Evolutionary conservation across 1,140 invertebrate genomes (phyloP).

Genomic region (Grapholita molesta): DNA sequence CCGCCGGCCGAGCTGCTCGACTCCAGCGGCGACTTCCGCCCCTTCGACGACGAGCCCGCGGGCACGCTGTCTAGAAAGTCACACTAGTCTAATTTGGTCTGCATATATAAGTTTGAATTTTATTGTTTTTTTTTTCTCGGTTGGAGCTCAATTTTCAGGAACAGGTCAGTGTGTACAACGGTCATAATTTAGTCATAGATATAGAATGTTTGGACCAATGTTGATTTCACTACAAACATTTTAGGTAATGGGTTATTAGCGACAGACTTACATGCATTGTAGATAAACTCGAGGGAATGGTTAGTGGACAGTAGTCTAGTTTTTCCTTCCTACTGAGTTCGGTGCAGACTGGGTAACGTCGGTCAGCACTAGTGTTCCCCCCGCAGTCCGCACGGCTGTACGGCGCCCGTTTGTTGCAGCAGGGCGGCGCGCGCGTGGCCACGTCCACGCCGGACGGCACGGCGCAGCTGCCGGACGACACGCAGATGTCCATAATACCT

Average conservation of each 20-base stretch:
- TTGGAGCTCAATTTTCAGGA: neutral
- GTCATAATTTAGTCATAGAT: neutral
- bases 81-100: neutral
- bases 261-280: too few relatives aligned
- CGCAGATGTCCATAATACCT: neutral
- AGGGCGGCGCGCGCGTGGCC: neutral
- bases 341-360: too few relatives aligned
- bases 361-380: too few relatives aligned
- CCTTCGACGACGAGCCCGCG: neutral
- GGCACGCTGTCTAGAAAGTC: neutral
- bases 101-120: neutral
- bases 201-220: neutral
- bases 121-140: neutral
- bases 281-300: too few relatives aligned
- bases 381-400: too few relatives aligned
- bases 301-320: too few relatives aligned
- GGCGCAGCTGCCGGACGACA: neutral
- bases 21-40: neutral
- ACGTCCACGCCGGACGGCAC: neutral
- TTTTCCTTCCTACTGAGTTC: too few relatives aligned
- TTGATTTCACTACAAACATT: neutral
- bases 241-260: too few relatives aligned
- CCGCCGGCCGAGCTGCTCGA: neutral
- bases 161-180: neutral
- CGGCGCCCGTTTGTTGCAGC: neutral